Evolutionary conservation across 1,140 invertebrate genomes (phyloP), one percentile per base, ranked within the genome.

Genomic region (Hycleus phaleratus): DNA sequence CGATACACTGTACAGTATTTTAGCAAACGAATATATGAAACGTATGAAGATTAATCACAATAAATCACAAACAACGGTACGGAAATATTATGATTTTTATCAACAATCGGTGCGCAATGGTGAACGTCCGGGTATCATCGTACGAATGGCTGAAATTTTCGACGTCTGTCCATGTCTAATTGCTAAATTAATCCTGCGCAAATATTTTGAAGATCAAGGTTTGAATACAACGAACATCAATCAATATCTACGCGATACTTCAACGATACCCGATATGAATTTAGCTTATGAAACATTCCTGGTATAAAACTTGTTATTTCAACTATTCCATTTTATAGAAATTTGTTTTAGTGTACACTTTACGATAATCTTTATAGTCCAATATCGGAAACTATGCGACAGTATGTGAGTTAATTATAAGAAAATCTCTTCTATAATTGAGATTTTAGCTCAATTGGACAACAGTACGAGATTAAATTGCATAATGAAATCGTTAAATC

Each of bases 361-460:
- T 79, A 82, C 74, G 88, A 91, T 73, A 83, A 87, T 67, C 77
- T 83, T 57, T 91, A 92, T 76, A 90, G 90, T 55, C 82, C 84
- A 53, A 78, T 86, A 69, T 78, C 83, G 61, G 87, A 91, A 75
- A 78, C 82, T 32, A 85, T 89, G 43, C 87, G 84, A 77, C 79
- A 78, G 83, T 18, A 18, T 18, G 18, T 86, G 78, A 74, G 78
- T 77, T 11, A 46, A 46, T 32, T 32, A 0, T 3, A 38, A 18
- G n/a, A 12, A 46, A 53, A 47, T 9, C 25, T 32, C 4, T 7
- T 11, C 12, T 3, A 12, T 11, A 55, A 7, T 18, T 39, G 12
- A 4, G 11, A 4, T 53, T 45, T 52, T 61, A 87, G 85, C 60
- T 82, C 82, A n/a, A 70, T 88, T 56, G 89, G 89, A 4, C 76